Evolutionary conservation across 2,797 vertebrate species (phyloP), one percentile per base, ranked within the genome.

Genomic region (Sorex maritimensis): DNA sequence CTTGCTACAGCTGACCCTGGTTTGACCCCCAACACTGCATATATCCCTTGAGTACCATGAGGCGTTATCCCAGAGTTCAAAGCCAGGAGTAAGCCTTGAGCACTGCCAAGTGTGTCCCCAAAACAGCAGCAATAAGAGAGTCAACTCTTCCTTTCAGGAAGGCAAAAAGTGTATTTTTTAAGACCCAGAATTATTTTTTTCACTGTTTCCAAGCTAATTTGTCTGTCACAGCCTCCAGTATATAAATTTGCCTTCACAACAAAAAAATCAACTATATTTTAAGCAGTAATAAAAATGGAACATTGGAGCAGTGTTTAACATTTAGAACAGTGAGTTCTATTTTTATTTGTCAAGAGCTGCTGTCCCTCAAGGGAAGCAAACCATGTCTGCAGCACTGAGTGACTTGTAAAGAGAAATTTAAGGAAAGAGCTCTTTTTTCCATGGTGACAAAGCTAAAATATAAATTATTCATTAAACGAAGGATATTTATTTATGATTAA

Each of bases 381-480:
- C 68, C 83, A 74, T 63, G 14, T 89, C 74, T 81, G 24, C 63
- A 78, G 38, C 55, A 28, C 0, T 58, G 34, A 95, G 71, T 73
- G 46, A 26, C 69, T 96, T 75, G 58, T 63, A 72, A 77, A 90
- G 65, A 84, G 71, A 93, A 92, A 80, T 21, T 15, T 52, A 80
- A 87, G 86, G 14, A 63, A 55, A 74, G 49, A 81, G 65, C 15
- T 26, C 58, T 72, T 58, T 95, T 86, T 92, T 91, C 89, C 73
- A 72, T 55, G 79, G 75, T 12, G 71, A 92, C 69, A 78, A 52
- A 91, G 77, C 46, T 78, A 46, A 88, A 88, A 80, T 81, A 78
- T 97, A 92, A 94, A 95, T 95, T 95, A 95, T 95, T 95, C 94
- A 95, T 94, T 86, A 94, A 85, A 63, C 58, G 41, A 92, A 87